phyloP scores from a whole-genome alignment of 2,888 invertebrate species.

The Andrena camellia region DNA sequence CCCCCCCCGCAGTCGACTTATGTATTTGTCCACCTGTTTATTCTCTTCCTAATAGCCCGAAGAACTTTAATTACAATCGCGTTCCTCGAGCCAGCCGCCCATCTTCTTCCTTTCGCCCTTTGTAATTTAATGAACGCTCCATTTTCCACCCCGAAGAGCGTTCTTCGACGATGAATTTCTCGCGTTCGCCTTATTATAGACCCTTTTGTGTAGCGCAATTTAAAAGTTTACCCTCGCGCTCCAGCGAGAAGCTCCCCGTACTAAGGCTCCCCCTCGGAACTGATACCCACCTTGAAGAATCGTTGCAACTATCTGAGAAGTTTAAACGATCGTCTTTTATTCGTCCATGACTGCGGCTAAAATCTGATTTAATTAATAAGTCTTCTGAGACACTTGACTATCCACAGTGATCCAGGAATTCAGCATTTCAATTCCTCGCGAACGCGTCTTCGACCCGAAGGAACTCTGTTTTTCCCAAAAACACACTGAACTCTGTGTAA shows the following conservation, averaged over 20 bases:
- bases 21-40: slow-evolving; percentile 37
- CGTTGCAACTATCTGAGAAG: slow-evolving; percentile 58
- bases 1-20: background rate
- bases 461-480: slow-evolving; percentile 5
- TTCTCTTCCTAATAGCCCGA: slow-evolving; percentile 8
- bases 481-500: background rate
- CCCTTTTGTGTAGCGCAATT: slow-evolving; percentile 65
- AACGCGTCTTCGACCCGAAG: background rate
- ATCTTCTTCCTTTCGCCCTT: slow-evolving; percentile 43
- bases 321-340: slow-evolving; percentile 61
- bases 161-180: slow-evolving; percentile 54
- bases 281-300: slow-evolving; percentile 43
- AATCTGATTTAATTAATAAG: slow-evolving; percentile 57
- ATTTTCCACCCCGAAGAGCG: slow-evolving; percentile 8
- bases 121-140: slow-evolving; percentile 63
- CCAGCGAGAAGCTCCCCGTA: slow-evolving; percentile 42
- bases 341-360: slow-evolving; percentile 24
- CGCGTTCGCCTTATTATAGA: slow-evolving; percentile 61
- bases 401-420: background rate
- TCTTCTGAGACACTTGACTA: background rate
- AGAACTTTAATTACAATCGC: slow-evolving; percentile 49
- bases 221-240: slow-evolving; percentile 59
- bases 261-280: slow-evolving; percentile 46
- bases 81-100: slow-evolving; percentile 14
- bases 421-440: background rate